A percentile compares a stretch with the other conserved stretches of the same genome.
Evolutionary conservation across 2,888 invertebrate species (phyloP).

Genomic region (Oxycera nigricornis): DNA sequence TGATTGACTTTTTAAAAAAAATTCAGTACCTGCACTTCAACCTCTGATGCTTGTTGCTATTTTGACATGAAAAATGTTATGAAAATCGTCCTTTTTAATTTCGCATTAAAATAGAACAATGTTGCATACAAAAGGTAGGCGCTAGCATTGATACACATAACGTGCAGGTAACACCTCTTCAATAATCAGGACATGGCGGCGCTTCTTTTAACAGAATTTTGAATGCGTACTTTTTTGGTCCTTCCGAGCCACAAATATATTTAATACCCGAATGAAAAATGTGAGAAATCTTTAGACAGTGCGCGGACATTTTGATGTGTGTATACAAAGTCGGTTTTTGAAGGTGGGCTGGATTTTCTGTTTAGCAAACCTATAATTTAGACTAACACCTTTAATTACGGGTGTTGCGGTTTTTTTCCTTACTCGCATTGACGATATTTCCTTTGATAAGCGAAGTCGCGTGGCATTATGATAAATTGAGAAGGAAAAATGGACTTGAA

Average conservation of each 20-base stretch:
- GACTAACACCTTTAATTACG: conserved; percentile 34
- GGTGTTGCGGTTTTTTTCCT: conserved; percentile 30
- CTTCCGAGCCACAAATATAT: neutral
- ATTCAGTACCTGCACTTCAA: neutral
- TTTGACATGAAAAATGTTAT: conserved; percentile 6
- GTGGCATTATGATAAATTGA: conserved; percentile 35
- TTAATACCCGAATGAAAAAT: conserved; percentile 27
- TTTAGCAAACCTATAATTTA: conserved; percentile 37
- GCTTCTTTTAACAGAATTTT: conserved; percentile 9
- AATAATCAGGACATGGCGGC: neutral
- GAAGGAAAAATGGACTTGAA: conserved; percentile 2
- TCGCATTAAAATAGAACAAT: neutral
- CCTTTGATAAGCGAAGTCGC: conserved; percentile 25
- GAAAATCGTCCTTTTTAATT: neutral
- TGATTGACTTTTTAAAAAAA: neutral
- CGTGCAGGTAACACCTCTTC: neutral
- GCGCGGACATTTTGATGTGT: neutral
- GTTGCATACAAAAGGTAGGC: neutral
- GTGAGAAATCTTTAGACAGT: conserved; percentile 4
- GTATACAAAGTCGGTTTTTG: neutral
- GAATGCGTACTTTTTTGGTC: neutral
- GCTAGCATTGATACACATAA: neutral
- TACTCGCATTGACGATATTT: conserved; percentile 10
- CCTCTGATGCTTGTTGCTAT: neutral
- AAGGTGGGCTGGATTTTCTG: conserved; percentile 11